Conservation (phyloP, 2,113 vertebrate species). For the Podarcis raffonei region DNA sequence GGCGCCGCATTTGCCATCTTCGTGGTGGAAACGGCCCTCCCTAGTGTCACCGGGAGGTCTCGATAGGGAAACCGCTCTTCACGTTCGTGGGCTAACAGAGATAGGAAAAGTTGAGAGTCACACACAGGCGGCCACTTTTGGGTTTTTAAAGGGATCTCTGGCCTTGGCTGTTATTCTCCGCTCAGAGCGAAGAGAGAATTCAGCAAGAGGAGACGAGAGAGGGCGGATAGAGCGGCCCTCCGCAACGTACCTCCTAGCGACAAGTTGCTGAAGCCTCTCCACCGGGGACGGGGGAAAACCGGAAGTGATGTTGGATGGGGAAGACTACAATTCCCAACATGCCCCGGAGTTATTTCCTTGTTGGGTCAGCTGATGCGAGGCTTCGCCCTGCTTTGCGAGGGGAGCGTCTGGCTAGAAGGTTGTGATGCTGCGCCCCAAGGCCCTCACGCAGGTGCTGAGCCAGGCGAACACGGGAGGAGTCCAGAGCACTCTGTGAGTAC, state of each 20-base stretch:
- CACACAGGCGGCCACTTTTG: no score
- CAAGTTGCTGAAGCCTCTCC: background rate
- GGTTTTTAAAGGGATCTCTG: background rate
- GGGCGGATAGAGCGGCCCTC: background rate
- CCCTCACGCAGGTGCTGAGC: conserved; percentile 94
- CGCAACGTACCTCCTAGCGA: background rate
- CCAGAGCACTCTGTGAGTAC: conserved; percentile 95
- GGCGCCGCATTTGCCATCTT: no score
- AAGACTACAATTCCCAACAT: conserved; percentile 41
- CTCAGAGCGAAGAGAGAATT: background rate
- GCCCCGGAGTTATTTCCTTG: background rate
- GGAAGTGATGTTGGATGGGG: background rate
- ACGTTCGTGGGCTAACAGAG: no score
- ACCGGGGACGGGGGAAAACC: background rate
- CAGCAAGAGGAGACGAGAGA: background rate
- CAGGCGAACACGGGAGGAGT: conserved; percentile 97
- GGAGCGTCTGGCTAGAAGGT: fast-evolving
- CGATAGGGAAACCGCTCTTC: no score
- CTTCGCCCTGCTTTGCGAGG: background rate
- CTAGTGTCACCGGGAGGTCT: no score
- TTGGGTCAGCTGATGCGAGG: no score
- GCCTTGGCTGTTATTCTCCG: background rate
- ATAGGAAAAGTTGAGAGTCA: no score
- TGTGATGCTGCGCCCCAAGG: conserved; percentile 90
- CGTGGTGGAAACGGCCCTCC: no score